phyloP scores from a whole-genome alignment of 2,888 invertebrate species.

The Eristalinus aeneus region DNA sequence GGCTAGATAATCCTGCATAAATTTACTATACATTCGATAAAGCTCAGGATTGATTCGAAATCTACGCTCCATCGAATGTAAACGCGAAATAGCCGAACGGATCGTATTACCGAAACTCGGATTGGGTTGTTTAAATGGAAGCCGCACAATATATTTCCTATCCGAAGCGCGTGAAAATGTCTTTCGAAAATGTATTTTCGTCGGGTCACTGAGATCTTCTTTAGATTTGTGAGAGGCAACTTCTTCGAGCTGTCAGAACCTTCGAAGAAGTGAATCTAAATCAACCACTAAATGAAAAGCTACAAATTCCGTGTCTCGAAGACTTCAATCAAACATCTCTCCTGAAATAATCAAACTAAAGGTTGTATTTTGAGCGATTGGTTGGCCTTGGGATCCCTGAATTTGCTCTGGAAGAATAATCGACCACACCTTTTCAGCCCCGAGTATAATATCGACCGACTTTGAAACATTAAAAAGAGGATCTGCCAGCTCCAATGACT shows the following conservation, averaged over 20 bases:
- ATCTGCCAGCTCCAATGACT: slow-evolving; percentile 31
- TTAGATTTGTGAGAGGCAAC: too few relatives aligned
- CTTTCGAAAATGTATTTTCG: too few relatives aligned
- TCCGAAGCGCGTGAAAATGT: too few relatives aligned
- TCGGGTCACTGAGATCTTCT: too few relatives aligned
- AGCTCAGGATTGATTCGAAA: too few relatives aligned
- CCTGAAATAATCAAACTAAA: slow-evolving; percentile 18
- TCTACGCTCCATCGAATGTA: too few relatives aligned
- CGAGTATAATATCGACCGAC: neutral
- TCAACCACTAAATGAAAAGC: neutral
- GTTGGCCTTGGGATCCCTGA: neutral
- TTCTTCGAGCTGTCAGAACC: slow-evolving; percentile 6
- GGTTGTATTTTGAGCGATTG: neutral
- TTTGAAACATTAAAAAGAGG: neutral
- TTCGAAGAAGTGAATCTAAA: neutral
- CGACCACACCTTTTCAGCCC: neutral
- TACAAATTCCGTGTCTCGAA: neutral
- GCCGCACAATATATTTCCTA: too few relatives aligned
- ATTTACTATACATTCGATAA: too few relatives aligned
- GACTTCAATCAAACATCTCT: neutral
- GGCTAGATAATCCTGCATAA: too few relatives aligned
- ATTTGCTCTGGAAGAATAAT: neutral
- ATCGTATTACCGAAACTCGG: too few relatives aligned
- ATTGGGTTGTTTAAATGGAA: too few relatives aligned
- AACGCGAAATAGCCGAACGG: too few relatives aligned